A percentile compares a stretch with the other conserved stretches of the same genome.
Conservation (phyloP, 2,113 vertebrate species). For the Python bivittatus region DNA sequence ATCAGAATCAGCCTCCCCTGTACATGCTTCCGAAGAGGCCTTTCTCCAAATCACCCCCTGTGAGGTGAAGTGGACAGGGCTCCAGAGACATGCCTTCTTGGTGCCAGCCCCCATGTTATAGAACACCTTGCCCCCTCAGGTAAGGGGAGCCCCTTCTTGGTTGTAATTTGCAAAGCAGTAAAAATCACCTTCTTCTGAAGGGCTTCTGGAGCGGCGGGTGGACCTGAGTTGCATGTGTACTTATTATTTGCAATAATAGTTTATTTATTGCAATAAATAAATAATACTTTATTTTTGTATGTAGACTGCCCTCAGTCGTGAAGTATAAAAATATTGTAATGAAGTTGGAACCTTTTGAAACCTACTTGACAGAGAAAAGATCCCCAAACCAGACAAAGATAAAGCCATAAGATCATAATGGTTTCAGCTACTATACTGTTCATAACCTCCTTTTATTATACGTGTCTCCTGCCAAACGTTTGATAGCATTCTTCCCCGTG, state of each 20-base stretch:
- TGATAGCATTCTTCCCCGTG: not conserved
- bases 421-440: not conserved
- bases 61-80: not conserved
- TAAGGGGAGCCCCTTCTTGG: not conserved
- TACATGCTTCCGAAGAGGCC: not conserved
- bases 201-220: not conserved
- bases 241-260: not conserved
- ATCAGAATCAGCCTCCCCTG: not conserved
- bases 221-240: not conserved
- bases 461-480: not conserved
- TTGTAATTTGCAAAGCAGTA: not conserved
- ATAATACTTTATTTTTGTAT: not conserved
- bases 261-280: no score
- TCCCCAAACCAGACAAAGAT: not conserved
- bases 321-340: not conserved
- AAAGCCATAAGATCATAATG: not conserved
- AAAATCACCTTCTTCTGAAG: not conserved
- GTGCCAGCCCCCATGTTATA: not conserved
- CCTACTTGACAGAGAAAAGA: not conserved
- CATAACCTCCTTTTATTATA: not conserved
- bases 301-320: not conserved
- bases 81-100: not conserved
- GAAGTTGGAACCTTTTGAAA: conserved; percentile 22
- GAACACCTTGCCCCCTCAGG: not conserved
- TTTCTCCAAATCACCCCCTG: not conserved